Conservation (phyloP, 2,797 vertebrate genomes). For the Anniella stebbinsi region DNA sequence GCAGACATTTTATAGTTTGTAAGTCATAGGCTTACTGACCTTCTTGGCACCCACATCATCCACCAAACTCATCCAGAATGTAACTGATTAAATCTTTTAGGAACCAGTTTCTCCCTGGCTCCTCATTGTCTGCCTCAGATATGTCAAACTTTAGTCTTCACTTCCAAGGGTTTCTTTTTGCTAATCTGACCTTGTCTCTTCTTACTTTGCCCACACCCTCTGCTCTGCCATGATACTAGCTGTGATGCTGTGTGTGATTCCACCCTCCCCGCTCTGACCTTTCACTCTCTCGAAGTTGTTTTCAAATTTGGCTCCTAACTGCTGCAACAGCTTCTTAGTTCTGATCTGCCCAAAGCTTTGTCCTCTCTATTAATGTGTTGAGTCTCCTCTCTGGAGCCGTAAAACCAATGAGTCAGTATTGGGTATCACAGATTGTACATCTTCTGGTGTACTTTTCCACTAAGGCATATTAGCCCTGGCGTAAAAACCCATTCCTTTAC, state of each 20-base stretch:
- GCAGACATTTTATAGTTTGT: neutral
- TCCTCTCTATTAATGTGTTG: neutral
- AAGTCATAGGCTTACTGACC: neutral
- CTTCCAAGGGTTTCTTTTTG: neutral
- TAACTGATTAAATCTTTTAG: neutral
- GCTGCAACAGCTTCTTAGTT: neutral
- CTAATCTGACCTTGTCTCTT: neutral
- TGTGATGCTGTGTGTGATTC: fast-evolving
- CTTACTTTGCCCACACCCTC: neutral
- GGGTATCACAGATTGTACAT: neutral
- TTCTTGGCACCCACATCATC: neutral
- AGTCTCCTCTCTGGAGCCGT: neutral
- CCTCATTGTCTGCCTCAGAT: neutral
- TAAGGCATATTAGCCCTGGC: neutral
- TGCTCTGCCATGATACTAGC: neutral
- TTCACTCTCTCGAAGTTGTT: neutral
- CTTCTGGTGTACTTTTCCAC: neutral
- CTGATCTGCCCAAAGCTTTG: neutral
- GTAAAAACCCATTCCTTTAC: neutral
- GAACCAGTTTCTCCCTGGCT: neutral
- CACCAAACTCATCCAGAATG: conserved; percentile 15
- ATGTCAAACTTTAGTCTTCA: neutral
- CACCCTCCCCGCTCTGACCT: neutral
- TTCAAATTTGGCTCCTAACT: neutral
- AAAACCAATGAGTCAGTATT: neutral